phyloP scores from a whole-genome alignment of 2,888 invertebrate species.

The Cyrtodaria siliqua region DNA sequence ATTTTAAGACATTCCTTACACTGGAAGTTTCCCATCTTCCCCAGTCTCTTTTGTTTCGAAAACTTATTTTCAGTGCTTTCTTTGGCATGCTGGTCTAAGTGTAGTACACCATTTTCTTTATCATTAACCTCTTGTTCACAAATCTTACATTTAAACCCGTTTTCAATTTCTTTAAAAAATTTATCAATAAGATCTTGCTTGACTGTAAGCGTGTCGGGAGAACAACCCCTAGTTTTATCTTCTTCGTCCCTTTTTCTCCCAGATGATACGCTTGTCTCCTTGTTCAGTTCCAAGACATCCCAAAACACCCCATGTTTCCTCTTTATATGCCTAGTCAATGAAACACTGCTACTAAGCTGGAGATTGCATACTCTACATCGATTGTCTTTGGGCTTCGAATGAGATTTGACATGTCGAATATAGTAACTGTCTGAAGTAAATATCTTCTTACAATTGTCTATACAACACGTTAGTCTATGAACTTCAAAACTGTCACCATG shows the following conservation, averaged over 20 bases:
- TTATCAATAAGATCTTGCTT: background rate
- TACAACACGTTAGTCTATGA: slow-evolving; percentile 10
- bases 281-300: no score
- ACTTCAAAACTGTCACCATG: slow-evolving; percentile 4
- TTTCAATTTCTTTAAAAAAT: background rate
- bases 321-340: background rate
- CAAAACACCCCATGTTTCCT: slow-evolving; percentile 13
- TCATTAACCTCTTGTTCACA: slow-evolving; percentile 4
- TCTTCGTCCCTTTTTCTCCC: no score
- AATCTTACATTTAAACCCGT: slow-evolving; percentile 6
- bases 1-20: slow-evolving; percentile 17
- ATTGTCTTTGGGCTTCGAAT: no score
- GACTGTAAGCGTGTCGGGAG: background rate
- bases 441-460: slow-evolving; percentile 11
- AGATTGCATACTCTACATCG: no score
- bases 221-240: no score
- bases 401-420: no score
- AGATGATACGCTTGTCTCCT: no score
- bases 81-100: no score
- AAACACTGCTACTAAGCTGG: no score
- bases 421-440: slow-evolving; percentile 9
- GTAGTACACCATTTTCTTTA: background rate
- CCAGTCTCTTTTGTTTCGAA: background rate
- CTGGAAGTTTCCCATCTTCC: slow-evolving; percentile 3
- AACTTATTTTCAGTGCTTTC: no score